These are phyloP conservation scores for Pasiphila rectangulata DNA, from an alignment of 2,888 invertebrate genomes.

Conservation along the genomic window DNA sequence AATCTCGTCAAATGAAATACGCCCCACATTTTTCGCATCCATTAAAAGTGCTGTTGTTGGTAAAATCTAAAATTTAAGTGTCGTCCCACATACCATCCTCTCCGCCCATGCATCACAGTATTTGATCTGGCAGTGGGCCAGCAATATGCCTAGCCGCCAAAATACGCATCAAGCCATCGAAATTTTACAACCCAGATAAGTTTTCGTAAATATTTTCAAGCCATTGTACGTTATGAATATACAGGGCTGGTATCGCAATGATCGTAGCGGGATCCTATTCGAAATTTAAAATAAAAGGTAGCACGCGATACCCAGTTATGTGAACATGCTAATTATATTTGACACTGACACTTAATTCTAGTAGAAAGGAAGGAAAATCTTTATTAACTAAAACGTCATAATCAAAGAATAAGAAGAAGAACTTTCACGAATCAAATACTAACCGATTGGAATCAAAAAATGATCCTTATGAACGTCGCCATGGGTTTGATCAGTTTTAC, in stretches of 20 bases:
- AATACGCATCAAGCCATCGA: constrained; percentile 56
- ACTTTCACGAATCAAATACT: too few relatives aligned
- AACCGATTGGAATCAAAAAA: too few relatives aligned
- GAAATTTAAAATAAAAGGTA: too few relatives aligned
- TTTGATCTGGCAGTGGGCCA: constrained; percentile 67
- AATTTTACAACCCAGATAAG: constrained; percentile 47
- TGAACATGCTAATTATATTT: too few relatives aligned
- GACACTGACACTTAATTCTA: too few relatives aligned
- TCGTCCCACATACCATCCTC: constrained; percentile 48
- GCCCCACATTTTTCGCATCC: constrained; percentile 13
- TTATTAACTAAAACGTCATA: too few relatives aligned
- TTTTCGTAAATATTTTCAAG: constrained; percentile 21
- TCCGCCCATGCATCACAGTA: constrained; percentile 48
- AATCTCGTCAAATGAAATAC: constrained; percentile 10
- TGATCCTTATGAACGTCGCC: too few relatives aligned
- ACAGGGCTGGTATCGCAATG: too few relatives aligned
- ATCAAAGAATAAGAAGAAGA: too few relatives aligned
- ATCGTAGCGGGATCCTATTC: too few relatives aligned
- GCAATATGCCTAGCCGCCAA: constrained; percentile 62
- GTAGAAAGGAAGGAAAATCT: too few relatives aligned
- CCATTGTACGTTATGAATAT: constrained; percentile 10
- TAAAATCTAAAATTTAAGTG: constrained; percentile 67
- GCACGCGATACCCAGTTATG: not conserved
- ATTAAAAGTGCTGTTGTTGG: constrained; percentile 24
- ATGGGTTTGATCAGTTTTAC: too few relatives aligned